A percentile compares a stretch with the other conserved stretches of the same genome.
Conservation (phyloP, 2,797 vertebrate species). For the Poecilia picta region DNA sequence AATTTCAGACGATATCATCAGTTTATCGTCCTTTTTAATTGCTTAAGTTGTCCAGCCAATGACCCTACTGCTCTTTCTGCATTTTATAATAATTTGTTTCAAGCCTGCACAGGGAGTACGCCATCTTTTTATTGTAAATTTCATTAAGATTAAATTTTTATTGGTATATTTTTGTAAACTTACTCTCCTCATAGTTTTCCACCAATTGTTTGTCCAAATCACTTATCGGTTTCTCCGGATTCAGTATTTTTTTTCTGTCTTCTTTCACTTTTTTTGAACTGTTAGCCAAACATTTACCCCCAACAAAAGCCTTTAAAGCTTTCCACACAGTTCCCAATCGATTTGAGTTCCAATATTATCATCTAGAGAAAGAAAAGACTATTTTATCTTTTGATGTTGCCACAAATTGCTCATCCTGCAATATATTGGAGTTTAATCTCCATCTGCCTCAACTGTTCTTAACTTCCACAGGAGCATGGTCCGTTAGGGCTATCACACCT, state of each 20-base stretch:
- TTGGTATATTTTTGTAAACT: neutral
- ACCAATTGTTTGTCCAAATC: slow-evolving; percentile 4
- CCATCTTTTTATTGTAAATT: neutral
- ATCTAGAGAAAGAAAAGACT: neutral
- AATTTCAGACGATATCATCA: neutral
- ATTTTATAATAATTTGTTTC: neutral
- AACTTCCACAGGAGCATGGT: neutral
- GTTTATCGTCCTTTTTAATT: neutral
- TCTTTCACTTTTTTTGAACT: neutral
- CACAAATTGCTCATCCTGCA: neutral
- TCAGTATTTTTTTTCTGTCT: neutral
- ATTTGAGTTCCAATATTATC: neutral
- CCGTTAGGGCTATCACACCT: neutral
- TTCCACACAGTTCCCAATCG: neutral
- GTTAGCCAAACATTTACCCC: neutral
- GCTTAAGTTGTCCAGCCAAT: neutral
- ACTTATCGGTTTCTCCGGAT: neutral
- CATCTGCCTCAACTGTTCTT: neutral
- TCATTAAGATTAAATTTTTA: neutral
- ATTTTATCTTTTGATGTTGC: neutral
- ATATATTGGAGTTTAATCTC: slow-evolving; percentile 2
- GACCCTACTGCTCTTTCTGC: neutral
- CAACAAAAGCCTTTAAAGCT: neutral
- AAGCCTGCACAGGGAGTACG: neutral
- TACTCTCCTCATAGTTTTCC: neutral